Evolutionary conservation across 1,140 invertebrate species (phyloP).

Genomic region (Acromyrmex echinatior): DNA sequence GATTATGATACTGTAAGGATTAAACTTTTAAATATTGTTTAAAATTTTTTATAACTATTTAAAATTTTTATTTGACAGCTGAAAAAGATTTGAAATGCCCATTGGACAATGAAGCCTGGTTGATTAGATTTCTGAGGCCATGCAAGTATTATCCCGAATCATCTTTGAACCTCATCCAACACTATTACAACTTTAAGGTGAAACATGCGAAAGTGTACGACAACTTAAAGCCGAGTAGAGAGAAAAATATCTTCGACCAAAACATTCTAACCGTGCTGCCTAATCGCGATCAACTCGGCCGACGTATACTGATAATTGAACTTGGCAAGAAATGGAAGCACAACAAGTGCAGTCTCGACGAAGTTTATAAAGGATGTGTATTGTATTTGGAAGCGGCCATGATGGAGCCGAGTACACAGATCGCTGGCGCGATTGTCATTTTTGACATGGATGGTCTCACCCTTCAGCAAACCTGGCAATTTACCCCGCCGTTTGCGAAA

Average conservation of each 20-base stretch:
- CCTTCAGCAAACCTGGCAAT: slow-evolving; percentile 93
- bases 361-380: slow-evolving; percentile 94
- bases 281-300: slow-evolving; percentile 91
- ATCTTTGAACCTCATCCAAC: slow-evolving; percentile 91
- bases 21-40: not conserved
- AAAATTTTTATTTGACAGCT: slow-evolving; percentile 84
- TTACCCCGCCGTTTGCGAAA: slow-evolving; percentile 93
- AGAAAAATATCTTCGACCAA: slow-evolving; percentile 92
- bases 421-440: slow-evolving; percentile 92
- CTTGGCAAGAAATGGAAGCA: slow-evolving; percentile 95
- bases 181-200: slow-evolving; percentile 93
- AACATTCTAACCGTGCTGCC: slow-evolving; percentile 93
- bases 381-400: slow-evolving; percentile 93
- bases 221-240: slow-evolving; percentile 89
- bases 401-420: slow-evolving; percentile 92
- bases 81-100: slow-evolving; percentile 91
- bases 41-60: not conserved
- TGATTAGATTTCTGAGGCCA: slow-evolving; percentile 92
- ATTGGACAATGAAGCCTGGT: slow-evolving; percentile 90
- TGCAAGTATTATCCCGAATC: slow-evolving; percentile 94
- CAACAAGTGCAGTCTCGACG: slow-evolving; percentile 92
- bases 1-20: too few species aligned
- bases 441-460: slow-evolving; percentile 95
- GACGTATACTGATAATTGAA: slow-evolving; percentile 92
- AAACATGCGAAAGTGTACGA: slow-evolving; percentile 92